Percentiles rank a stretch among this genome's conserved stretches.
phyloP scores from a whole-genome alignment of 1,140 invertebrate genomes.

The Sipha flava region DNA sequence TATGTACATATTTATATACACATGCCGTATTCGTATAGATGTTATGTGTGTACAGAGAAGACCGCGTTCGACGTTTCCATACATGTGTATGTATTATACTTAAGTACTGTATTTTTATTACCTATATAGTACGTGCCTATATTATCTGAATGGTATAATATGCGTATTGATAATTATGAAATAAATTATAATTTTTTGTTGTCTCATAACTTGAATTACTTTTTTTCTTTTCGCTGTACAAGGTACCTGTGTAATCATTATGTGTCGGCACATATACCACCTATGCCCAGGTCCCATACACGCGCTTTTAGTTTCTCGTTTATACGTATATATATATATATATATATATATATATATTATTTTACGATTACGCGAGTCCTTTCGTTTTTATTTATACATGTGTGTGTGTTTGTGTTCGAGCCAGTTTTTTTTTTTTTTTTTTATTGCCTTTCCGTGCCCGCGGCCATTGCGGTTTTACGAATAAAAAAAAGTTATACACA shows the following conservation, averaged over 20 bases:
- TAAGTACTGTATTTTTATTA: constrained; percentile 11
- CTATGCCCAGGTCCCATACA: no score
- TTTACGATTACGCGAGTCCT: background rate
- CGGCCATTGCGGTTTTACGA: background rate
- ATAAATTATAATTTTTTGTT: constrained; percentile 4
- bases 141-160: background rate
- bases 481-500: background rate
- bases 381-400: no score
- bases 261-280: no score
- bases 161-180: background rate
- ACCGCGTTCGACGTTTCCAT: background rate
- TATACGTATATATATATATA: background rate
- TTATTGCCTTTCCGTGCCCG: constrained; percentile 8
- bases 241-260: no score
- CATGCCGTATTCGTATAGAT: background rate
- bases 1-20: background rate
- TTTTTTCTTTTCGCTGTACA: background rate
- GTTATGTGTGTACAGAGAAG: background rate
- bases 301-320: no score
- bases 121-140: background rate
- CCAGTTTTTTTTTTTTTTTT: background rate
- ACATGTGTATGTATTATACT: background rate
- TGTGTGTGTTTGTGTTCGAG: background rate
- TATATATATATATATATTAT: background rate
- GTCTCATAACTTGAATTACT: background rate